Base-by-base conservation (phyloP, 2,797 vertebrate species). In the Orientallactaga sibirica region DNA sequence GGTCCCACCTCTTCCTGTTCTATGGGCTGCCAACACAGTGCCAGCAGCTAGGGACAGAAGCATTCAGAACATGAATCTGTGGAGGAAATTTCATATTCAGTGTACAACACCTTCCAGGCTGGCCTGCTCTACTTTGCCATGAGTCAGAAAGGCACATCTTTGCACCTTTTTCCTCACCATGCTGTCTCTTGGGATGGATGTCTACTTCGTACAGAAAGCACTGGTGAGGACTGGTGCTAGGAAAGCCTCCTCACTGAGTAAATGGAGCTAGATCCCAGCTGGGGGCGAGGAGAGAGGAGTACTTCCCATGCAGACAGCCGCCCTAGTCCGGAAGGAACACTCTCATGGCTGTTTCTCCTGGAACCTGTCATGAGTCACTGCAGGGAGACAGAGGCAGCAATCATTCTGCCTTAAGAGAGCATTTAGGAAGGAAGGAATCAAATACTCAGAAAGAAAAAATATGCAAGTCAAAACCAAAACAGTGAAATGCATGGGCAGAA, bases 341-440 rank as follows among this genome's bases (percentile, higher is more conserved):
- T 64, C 87, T 62, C 82, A n/a, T 79, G 78, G 41, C 77, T 94
- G 90, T 92, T 52, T 87, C 73, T 93, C 33, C 79, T 82, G 70
- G 73, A 91, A 86, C 24, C 16, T 52, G 16, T 82, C 91, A 55
- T 37, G 37, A 90, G 70, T 25, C 71, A 20, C 83, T 67, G 25
- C 75, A 88, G 41, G 37, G 24, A 71, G 29, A 29, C 5, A 25
- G 33, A 92, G 24, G 82, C 61, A 33, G 73, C 74, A 80, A 86
- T 92, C 74, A 14, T 74, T 93, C 25, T 70, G 71, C 80, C n/a
- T 76, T 82, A 62, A 87, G 25, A 71, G 16, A 79, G 11, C 52
- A 55, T 71, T 95, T 62, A 67, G 0, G 91, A 96, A 81, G 87
- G 66, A 11, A 22, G 66, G 37, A 11, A 74, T 92, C 74, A 89